These are phyloP conservation scores for Nycticebus coucang DNA, from an alignment of 2,113 vertebrate species.

Conservation along the genomic window DNA sequence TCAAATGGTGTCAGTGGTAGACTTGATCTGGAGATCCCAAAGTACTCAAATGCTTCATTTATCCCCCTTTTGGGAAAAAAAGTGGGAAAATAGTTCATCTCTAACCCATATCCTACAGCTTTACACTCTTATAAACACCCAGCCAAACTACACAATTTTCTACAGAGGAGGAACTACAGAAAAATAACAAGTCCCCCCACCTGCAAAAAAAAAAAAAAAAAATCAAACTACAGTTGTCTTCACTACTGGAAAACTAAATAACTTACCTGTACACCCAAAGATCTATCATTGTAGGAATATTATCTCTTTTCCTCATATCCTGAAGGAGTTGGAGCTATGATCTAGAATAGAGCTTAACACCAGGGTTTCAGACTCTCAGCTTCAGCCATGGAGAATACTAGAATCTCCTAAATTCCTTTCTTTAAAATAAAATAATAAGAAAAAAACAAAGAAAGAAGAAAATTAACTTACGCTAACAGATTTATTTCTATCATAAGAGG, in stretches of 20 bases:
- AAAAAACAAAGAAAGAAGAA: constrained; percentile 70
- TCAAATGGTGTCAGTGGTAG: constrained; percentile 13
- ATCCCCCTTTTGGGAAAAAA: not conserved
- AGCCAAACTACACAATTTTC: not conserved
- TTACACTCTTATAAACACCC: not conserved
- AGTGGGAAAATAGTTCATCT: constrained; percentile 13
- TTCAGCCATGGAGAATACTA: constrained; percentile 78
- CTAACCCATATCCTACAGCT: not conserved
- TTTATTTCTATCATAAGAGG: constrained; percentile 19
- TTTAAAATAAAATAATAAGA: constrained; percentile 74
- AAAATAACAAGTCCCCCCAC: constrained; percentile 13
- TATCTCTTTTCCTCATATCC: constrained; percentile 74
- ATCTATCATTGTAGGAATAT: constrained; percentile 78
- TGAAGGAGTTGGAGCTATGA: constrained; percentile 73
- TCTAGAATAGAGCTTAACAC: constrained; percentile 76
- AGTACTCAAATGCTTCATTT: not conserved
- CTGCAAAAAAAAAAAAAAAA: not conserved
- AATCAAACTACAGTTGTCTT: constrained; percentile 35
- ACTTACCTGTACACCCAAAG: constrained; percentile 80
- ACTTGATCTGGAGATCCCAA: not conserved
- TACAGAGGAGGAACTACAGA: not conserved
- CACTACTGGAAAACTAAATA: constrained; percentile 65
- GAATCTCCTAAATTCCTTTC: constrained; percentile 73
- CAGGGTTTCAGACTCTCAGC: constrained; percentile 73
- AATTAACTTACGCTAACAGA: constrained; percentile 61